phyloP scores from a whole-genome alignment of 2,797 vertebrate genomes.

The Acrossocheilus fasciatus region DNA sequence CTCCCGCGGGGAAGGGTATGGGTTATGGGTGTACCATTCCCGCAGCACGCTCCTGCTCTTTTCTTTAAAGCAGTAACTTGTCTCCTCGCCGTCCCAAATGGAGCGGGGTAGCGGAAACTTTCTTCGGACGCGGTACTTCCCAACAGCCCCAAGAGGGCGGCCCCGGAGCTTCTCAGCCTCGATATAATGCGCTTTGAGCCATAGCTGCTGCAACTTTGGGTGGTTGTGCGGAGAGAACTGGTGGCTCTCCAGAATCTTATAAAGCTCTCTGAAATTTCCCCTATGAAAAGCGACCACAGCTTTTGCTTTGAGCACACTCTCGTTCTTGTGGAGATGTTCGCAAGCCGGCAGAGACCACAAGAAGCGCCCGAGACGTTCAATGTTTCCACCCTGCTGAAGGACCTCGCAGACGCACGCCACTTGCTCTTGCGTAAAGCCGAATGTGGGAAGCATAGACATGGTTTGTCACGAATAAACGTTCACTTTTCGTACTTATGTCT shows the following conservation, averaged over 20 bases:
- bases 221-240: constrained; percentile 95
- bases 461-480: constrained; percentile 73
- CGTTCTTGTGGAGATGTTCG: constrained; percentile 97
- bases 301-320: constrained; percentile 96
- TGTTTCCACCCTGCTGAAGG: constrained; percentile 96
- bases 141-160: constrained; percentile 91
- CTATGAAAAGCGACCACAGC: constrained; percentile 94
- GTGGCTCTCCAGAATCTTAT: constrained; percentile 94
- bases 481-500: constrained; percentile 69
- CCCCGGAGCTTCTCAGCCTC: constrained; percentile 94
- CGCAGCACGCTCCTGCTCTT: constrained; percentile 92
- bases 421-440: constrained; percentile 98
- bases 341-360: constrained; percentile 97
- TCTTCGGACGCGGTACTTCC: constrained; percentile 93
- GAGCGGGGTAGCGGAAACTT: constrained; percentile 94
- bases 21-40: constrained; percentile 94
- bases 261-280: constrained; percentile 94
- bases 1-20: constrained; percentile 88
- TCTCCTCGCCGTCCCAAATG: constrained; percentile 96
- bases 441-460: constrained; percentile 98
- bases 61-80: constrained; percentile 98
- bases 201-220: constrained; percentile 92
- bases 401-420: constrained; percentile 97
- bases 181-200: constrained; percentile 95
- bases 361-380: constrained; percentile 94